These are phyloP conservation scores for Eupithecia tripunctaria DNA, from an alignment of 2,888 invertebrate species.

Conservation along the genomic window DNA sequence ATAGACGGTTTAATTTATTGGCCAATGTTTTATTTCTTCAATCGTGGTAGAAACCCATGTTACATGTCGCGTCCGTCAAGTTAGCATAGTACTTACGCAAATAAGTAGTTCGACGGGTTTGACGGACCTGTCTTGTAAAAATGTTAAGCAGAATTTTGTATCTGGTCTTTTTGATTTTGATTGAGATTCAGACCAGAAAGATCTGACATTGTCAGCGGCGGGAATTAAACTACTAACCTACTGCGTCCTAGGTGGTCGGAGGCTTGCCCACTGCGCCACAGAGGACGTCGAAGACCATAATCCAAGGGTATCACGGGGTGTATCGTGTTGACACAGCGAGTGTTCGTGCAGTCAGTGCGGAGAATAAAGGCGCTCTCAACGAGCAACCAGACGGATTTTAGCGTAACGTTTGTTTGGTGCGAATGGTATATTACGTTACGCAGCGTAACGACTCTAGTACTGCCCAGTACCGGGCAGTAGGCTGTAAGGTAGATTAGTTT, in stretches of 20 bases:
- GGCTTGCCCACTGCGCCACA: not conserved
- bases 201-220: not conserved
- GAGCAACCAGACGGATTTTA: too few relatives aligned
- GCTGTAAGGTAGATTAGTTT: too few relatives aligned
- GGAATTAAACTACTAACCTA: not conserved
- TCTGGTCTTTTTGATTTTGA: not conserved
- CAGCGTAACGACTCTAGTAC: too few relatives aligned
- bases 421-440: too few relatives aligned
- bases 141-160: not conserved
- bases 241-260: not conserved
- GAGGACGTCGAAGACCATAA: not conserved
- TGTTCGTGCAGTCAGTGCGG: too few relatives aligned
- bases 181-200: not conserved
- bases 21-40: constrained; percentile 37
- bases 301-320: not conserved
- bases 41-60: not conserved
- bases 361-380: too few relatives aligned
- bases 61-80: not conserved
- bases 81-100: too few relatives aligned
- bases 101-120: too few relatives aligned
- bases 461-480: too few relatives aligned
- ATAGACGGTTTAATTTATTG: constrained; percentile 56
- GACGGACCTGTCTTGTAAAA: too few relatives aligned
- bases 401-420: too few relatives aligned
- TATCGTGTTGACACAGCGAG: too few relatives aligned